These are phyloP conservation scores for Chydorus sphaericus DNA, from an alignment of 2,888 invertebrate genomes.

Conservation along the genomic window DNA sequence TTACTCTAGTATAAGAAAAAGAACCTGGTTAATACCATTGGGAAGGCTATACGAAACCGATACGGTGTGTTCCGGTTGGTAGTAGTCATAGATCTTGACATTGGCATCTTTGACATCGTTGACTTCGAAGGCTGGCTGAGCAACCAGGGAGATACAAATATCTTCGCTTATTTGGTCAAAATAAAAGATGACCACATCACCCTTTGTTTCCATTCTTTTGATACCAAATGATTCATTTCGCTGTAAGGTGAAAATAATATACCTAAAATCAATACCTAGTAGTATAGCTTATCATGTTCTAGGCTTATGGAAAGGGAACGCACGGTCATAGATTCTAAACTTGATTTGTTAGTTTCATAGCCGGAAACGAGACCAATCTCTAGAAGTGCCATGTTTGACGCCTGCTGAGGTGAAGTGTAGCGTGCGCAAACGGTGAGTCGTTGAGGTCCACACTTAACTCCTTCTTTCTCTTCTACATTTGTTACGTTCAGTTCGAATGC, in stretches of 20 bases:
- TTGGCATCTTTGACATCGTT: conserved; percentile 24
- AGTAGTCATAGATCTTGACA: conserved; percentile 25
- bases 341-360: conserved; percentile 26
- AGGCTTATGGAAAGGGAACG: not conserved
- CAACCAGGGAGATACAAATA: conserved; percentile 25
- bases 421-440: conserved; percentile 13
- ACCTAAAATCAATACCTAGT: not conserved
- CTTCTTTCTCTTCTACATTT: conserved; percentile 27
- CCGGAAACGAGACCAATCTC: conserved; percentile 29
- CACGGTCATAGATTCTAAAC: conserved; percentile 20
- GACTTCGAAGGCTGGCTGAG: conserved; percentile 24
- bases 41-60: not conserved
- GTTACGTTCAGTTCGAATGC: conserved; percentile 37
- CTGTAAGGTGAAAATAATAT: conserved; percentile 9
- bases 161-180: conserved; percentile 19
- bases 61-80: conserved; percentile 22
- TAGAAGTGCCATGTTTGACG: conserved; percentile 39
- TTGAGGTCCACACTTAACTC: conserved; percentile 19
- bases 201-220: conserved; percentile 19
- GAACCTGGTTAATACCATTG: too few relatives aligned
- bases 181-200: conserved; percentile 19
- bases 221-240: conserved; percentile 9
- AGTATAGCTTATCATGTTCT: not conserved
- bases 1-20: too few relatives aligned
- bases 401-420: conserved; percentile 30